Evolutionary conservation across 2,888 invertebrate species (phyloP).

Genomic region (Hedya salicella): DNA sequence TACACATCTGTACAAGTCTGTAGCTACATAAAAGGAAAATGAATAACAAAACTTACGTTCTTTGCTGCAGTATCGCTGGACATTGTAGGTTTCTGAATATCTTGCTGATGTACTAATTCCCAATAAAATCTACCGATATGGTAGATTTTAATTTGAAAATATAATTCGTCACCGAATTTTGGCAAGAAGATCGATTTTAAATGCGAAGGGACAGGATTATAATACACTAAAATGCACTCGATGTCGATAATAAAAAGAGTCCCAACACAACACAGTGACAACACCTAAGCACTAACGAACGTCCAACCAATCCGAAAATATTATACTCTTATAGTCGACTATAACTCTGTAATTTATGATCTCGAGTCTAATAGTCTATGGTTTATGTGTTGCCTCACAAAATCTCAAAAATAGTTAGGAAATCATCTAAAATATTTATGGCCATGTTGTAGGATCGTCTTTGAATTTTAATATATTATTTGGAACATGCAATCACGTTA

Average conservation of each 20-base stretch:
- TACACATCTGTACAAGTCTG: neutral
- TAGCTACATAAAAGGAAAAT: slow-evolving; percentile 10
- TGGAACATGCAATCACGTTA: neutral
- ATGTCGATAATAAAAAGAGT: slow-evolving; percentile 2
- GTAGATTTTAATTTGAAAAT: slow-evolving; percentile 3
- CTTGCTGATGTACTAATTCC: neutral
- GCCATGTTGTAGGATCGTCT: too few relatives aligned
- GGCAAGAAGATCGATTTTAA: slow-evolving; percentile 6
- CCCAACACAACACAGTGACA: slow-evolving; percentile 12
- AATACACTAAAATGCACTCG: slow-evolving; percentile 12
- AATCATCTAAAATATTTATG: neutral
- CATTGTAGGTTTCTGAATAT: slow-evolving; percentile 65
- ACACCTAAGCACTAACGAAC: slow-evolving; percentile 21
- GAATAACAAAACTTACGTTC: slow-evolving; percentile 79
- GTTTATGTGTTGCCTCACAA: slow-evolving; percentile 9
- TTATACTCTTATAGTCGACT: too few relatives aligned
- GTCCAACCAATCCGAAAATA: slow-evolving; percentile 4
- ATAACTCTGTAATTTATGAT: slow-evolving; percentile 16
- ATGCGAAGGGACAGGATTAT: neutral
- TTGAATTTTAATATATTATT: too few relatives aligned
- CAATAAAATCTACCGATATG: neutral
- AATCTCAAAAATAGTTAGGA: neutral
- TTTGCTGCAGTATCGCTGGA: slow-evolving; percentile 84
- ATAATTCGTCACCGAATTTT: neutral
- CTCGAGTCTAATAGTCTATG: slow-evolving; percentile 6